A percentile compares a stretch with the other conserved stretches of the same genome.
These are phyloP conservation scores for Ptiloglossa arizonensis DNA, from an alignment of 1,140 invertebrate genomes.

Conservation along the genomic window DNA sequence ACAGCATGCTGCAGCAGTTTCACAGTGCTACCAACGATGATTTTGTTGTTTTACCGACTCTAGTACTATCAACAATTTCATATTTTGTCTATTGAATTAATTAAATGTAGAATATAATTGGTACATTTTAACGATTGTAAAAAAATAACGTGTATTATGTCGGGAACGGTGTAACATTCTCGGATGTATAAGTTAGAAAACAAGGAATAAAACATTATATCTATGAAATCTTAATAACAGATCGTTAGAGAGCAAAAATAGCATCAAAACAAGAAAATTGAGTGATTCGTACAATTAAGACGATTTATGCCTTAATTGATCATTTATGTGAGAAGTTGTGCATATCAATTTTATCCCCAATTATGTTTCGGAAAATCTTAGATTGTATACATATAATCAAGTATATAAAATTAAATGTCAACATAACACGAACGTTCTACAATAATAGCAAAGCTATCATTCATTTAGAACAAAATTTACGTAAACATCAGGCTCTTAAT, in stretches of 20 bases:
- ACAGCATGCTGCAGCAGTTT: background rate
- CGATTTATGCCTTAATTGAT: too few species aligned
- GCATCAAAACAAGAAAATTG: background rate
- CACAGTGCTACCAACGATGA: background rate
- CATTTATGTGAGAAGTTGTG: background rate
- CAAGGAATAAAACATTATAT: too few species aligned
- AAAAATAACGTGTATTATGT: too few species aligned
- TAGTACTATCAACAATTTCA: too few species aligned
- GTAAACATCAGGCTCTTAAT: background rate
- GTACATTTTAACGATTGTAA: too few species aligned
- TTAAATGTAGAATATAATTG: too few species aligned
- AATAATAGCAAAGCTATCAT: background rate
- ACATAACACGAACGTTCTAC: background rate
- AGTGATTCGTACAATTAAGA: background rate
- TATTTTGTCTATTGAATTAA: too few species aligned
- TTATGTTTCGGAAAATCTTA: background rate
- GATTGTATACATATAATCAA: background rate
- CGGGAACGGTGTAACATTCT: too few species aligned
- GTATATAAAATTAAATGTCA: background rate
- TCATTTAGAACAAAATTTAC: slow-evolving; percentile 4
- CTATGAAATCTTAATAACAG: too few species aligned
- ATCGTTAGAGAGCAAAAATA: background rate
- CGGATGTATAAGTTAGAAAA: too few species aligned
- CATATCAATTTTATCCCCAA: background rate
- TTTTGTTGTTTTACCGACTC: too few species aligned